These are phyloP conservation scores for Palloptera scutellata DNA, from an alignment of 2,888 invertebrate genomes.

Conservation along the genomic window DNA sequence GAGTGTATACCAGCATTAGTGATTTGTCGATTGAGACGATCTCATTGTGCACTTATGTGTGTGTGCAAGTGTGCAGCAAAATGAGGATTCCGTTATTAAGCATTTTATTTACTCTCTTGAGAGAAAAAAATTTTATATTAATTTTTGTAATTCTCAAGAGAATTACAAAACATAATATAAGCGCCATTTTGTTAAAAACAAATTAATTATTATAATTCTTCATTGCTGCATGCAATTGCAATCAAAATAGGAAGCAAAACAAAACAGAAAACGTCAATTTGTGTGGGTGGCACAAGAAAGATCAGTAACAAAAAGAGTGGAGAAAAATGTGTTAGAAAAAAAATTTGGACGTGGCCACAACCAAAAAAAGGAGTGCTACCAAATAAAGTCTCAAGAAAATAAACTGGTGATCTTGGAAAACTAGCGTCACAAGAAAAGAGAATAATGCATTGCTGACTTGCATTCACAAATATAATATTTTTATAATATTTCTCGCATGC, in stretches of 20 bases:
- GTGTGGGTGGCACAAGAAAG: constrained; percentile 31
- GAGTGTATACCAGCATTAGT: constrained; percentile 4
- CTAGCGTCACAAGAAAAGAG: too few species aligned
- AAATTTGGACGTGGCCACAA: too few species aligned
- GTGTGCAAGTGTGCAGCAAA: constrained; percentile 4
- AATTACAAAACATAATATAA: constrained; percentile 19
- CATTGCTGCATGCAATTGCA: too few species aligned
- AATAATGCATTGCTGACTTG: too few species aligned
- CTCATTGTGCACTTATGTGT: background rate
- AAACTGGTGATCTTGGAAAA: too few species aligned
- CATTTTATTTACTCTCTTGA: constrained; percentile 1
- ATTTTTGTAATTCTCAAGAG: background rate
- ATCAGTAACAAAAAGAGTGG: background rate
- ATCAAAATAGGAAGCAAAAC: constrained; percentile 14
- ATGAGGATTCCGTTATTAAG: constrained; percentile 21
- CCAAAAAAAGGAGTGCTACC: too few species aligned
- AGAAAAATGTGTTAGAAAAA: too few species aligned
- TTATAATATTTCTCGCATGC: too few species aligned
- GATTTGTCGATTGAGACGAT: background rate
- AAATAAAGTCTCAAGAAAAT: too few species aligned
- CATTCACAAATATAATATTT: too few species aligned
- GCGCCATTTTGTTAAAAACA: constrained; percentile 22
- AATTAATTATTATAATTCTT: constrained; percentile 24
- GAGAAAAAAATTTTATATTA: too few species aligned
- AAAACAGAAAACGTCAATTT: constrained; percentile 10